Conservation (phyloP, 2,888 invertebrate species). For the Molanna angustata region DNA sequence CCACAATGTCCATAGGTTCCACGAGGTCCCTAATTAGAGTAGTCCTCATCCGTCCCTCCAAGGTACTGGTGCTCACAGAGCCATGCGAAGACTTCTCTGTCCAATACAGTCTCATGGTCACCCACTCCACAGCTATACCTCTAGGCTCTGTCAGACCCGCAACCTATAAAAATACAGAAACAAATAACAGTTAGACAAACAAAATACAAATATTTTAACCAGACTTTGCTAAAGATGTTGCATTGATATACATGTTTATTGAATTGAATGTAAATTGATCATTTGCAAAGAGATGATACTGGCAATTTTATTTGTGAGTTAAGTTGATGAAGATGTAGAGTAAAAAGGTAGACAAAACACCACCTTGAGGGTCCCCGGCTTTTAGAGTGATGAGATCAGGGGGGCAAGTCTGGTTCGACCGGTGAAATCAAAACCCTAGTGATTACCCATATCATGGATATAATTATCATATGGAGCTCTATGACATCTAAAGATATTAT, state of each 20-base stretch:
- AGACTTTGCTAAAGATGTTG: background rate
- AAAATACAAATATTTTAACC: background rate
- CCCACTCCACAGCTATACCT: conserved; percentile 73
- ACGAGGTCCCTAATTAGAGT: conserved; percentile 55
- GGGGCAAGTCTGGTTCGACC: no score
- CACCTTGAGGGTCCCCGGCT: no score
- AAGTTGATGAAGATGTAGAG: no score
- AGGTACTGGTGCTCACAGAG: conserved; percentile 49
- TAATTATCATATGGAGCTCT: no score
- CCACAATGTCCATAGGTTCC: conserved; percentile 68
- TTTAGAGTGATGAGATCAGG: no score
- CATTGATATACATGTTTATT: background rate
- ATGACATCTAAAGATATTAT: no score
- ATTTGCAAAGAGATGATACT: conserved; percentile 1
- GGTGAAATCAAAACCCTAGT: no score
- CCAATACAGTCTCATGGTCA: conserved; percentile 66
- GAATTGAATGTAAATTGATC: background rate
- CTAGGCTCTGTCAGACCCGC: conserved; percentile 62
- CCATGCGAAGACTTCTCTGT: conserved; percentile 48
- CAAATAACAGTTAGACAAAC: background rate
- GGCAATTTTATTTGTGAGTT: no score
- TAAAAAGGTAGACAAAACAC: no score
- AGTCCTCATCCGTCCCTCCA: conserved; percentile 57
- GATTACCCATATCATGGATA: no score
- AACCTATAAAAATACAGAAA: conserved; percentile 39